Base-by-base conservation (phyloP, 2,797 vertebrate genomes). In the Melanotaenia pygmaea region DNA sequence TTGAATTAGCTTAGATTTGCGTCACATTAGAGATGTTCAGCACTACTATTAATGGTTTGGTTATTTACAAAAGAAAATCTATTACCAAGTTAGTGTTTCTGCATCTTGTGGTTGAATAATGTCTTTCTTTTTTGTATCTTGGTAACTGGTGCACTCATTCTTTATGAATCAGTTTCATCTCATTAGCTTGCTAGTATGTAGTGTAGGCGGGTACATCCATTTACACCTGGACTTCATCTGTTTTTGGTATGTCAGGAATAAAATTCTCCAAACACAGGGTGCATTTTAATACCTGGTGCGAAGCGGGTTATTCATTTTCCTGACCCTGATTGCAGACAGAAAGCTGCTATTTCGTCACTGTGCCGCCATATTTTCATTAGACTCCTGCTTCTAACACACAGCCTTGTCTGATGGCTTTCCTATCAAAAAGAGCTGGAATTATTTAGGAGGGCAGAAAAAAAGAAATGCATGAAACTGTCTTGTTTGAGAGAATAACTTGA, bases 241-340 rank as follows among this genome's bases (percentile, higher is more conserved):
- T 64, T 75, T 79, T 63, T 22, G 1, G 28, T 72, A 40, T 35
- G 22, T 70, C 64, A 65, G 75, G 81, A 34, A 75, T 68, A 51
- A 57, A 80, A 66, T 20, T 47, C 59, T 70, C 38, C 45, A 53
- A 79, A 64, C 37, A 64, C 54, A 62, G 47, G 77, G 56, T 70
- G 81, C 65, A 75, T 89, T 83, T 73, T 62, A 72, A 74, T 82
- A 74, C 66, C 74, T 67, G 60, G 9, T 62, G 74, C 70, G 72
- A 75, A 87, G 80, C 76, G 0, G 82, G 70, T 84, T 70, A 80
- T 87, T 90, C 76, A 62, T 78, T 80, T 80, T 79, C 79, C 82
- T 73, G 74, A 62, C 82, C 40, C 38, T 81, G 86, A 92, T 93
- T 93, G 87, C 91, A 79, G 70, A 80, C 68, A 73, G 79, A 88